Percentiles rank a stretch among this genome's conserved stretches.
phyloP scores from a whole-genome alignment of 2,797 vertebrate genomes.

The Catamblyrhynchus diadema region DNA sequence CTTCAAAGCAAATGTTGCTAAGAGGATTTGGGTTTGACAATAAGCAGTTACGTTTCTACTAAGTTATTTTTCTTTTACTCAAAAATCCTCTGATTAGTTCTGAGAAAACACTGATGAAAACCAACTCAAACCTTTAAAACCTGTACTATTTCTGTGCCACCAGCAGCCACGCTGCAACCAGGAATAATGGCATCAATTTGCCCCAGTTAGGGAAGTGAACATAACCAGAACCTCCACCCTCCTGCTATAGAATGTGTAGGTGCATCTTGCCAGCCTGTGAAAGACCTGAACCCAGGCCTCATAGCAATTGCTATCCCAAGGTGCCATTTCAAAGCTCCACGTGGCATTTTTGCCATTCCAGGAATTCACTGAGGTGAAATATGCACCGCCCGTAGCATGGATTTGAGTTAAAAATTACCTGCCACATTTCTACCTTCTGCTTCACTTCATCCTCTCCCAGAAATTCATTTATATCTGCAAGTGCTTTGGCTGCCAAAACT shows the following conservation, averaged over 20 bases:
- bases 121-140: neutral
- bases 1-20: neutral
- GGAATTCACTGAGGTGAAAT: neutral
- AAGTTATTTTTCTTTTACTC: neutral
- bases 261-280: neutral
- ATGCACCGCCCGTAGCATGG: neutral
- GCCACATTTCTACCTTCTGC: constrained; percentile 86
- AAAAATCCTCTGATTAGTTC: neutral
- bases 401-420: constrained; percentile 79
- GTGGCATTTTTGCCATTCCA: neutral
- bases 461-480: constrained; percentile 82
- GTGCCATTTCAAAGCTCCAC: neutral
- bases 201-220: neutral
- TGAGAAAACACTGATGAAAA: neutral
- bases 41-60: neutral
- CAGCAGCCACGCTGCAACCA: neutral
- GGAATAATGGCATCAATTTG: neutral
- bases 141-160: neutral
- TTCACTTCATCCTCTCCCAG: constrained; percentile 78
- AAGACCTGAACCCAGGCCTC: neutral
- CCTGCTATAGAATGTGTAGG: neutral
- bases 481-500: constrained; percentile 85
- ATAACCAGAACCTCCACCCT: neutral
- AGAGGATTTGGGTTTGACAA: neutral
- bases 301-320: neutral